Evolutionary conservation across 2,888 invertebrate genomes (phyloP).

Genomic region (Caenorhabditis doughertyi): DNA sequence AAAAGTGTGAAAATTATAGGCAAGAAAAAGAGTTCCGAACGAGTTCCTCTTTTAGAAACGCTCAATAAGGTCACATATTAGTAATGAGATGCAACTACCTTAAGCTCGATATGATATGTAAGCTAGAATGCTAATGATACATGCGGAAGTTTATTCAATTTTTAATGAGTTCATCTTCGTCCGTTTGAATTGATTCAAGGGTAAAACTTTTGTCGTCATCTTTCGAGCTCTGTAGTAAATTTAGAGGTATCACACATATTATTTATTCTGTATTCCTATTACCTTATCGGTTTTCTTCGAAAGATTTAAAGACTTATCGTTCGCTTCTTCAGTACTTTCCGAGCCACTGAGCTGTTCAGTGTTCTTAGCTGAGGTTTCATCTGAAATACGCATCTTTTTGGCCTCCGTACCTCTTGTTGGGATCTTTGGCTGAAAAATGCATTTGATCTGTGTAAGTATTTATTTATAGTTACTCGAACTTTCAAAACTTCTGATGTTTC

Average conservation of each 20-base stretch:
- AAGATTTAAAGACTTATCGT: not conserved
- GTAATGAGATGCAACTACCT: too few relatives aligned
- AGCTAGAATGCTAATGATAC: too few relatives aligned
- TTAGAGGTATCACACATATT: too few relatives aligned
- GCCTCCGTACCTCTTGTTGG: not conserved
- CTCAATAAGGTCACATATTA: too few relatives aligned
- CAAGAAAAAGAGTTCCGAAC: too few relatives aligned
- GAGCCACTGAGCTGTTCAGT: not conserved
- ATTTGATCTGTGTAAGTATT: too few relatives aligned
- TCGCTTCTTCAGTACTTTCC: constrained; percentile 16
- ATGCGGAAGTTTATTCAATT: not conserved
- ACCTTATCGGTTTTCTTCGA: not conserved
- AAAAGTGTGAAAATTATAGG: not conserved
- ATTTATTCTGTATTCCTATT: not conserved
- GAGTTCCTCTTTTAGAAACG: too few relatives aligned
- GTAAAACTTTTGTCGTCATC: not conserved
- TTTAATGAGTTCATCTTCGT: constrained; percentile 16
- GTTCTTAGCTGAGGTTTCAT: not conserved
- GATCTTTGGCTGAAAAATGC: too few relatives aligned
- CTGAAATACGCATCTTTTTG: not conserved
- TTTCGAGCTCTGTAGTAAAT: not conserved
- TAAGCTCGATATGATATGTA: too few relatives aligned
- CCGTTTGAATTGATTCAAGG: constrained; percentile 10
- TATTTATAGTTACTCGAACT: too few relatives aligned
- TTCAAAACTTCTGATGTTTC: too few relatives aligned